Conservation (phyloP, 1,140 invertebrate genomes). For the Drosophila suzukii region DNA sequence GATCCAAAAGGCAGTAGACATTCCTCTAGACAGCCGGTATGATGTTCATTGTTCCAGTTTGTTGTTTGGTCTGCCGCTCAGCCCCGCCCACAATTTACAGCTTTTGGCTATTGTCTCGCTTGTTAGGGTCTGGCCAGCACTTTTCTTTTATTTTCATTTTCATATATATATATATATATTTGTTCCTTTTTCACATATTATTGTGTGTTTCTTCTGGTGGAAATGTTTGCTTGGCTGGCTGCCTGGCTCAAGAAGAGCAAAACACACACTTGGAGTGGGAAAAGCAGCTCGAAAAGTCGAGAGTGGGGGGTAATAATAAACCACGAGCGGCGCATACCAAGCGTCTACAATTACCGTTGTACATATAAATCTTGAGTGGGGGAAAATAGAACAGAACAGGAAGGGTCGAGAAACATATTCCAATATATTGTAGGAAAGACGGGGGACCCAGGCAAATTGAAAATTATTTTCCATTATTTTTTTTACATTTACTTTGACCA, state of each 20-base stretch:
- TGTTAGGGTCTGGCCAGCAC: slow-evolving; percentile 65
- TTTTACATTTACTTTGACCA: slow-evolving; percentile 22
- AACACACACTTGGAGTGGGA: slow-evolving; percentile 49
- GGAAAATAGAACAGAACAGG: slow-evolving; percentile 16
- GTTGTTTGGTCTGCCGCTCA: slow-evolving; percentile 30
- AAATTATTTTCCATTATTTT: slow-evolving; percentile 73
- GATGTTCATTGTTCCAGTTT: slow-evolving; percentile 56
- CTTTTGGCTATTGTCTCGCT: slow-evolving; percentile 77
- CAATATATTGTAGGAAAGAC: slow-evolving; percentile 33
- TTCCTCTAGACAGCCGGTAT: slow-evolving; percentile 42
- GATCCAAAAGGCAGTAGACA: slow-evolving; percentile 21
- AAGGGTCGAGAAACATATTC: slow-evolving; percentile 33
- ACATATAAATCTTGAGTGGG: slow-evolving; percentile 25
- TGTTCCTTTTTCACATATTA: slow-evolving; percentile 50
- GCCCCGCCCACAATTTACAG: slow-evolving; percentile 57
- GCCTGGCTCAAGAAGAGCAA: slow-evolving; percentile 62
- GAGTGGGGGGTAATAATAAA: slow-evolving; percentile 60
- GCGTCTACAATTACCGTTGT: slow-evolving; percentile 73
- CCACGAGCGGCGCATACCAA: slow-evolving; percentile 75
- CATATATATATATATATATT: slow-evolving; percentile 15
- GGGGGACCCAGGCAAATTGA: slow-evolving; percentile 53
- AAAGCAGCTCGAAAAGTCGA: slow-evolving; percentile 11
- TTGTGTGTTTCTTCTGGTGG: slow-evolving; percentile 66
- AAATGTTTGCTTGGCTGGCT: slow-evolving; percentile 75
- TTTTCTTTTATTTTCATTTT: slow-evolving; percentile 37